A percentile compares a stretch with the other conserved stretches of the same genome.
phyloP scores from a whole-genome alignment of 2,888 invertebrate genomes.

The Amphiduros pacificus region DNA sequence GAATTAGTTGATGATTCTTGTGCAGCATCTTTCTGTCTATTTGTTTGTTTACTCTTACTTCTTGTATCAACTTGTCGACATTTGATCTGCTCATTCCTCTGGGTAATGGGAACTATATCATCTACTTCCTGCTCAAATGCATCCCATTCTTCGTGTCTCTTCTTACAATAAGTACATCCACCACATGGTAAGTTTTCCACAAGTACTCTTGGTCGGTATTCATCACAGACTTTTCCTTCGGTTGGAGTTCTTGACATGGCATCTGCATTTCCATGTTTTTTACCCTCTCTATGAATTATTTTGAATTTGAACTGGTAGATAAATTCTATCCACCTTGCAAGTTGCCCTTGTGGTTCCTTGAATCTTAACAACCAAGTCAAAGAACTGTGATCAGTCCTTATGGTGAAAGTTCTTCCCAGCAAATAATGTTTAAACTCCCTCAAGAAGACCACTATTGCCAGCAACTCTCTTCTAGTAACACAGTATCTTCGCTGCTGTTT shows the following conservation, averaged over 20 bases:
- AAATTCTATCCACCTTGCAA: background rate
- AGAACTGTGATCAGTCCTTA: background rate
- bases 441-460: background rate
- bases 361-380: background rate
- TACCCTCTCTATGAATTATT: background rate
- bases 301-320: background rate
- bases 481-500: background rate
- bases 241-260: background rate
- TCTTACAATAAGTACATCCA: too few relatives aligned
- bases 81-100: too few relatives aligned
- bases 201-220: too few relatives aligned
- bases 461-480: background rate
- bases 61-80: too few relatives aligned
- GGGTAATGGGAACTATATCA: too few relatives aligned
- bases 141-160: too few relatives aligned
- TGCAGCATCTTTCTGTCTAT: too few relatives aligned
- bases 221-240: too few relatives aligned
- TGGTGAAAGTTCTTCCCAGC: background rate
- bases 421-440: background rate
- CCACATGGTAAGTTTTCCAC: too few relatives aligned
- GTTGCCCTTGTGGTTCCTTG: background rate
- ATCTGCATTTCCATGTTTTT: background rate
- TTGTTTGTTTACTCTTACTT: too few relatives aligned
- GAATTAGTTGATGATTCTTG: too few relatives aligned
- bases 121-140: too few relatives aligned